Conservation (phyloP, 1,140 invertebrate genomes). For the Apis cerana region DNA sequence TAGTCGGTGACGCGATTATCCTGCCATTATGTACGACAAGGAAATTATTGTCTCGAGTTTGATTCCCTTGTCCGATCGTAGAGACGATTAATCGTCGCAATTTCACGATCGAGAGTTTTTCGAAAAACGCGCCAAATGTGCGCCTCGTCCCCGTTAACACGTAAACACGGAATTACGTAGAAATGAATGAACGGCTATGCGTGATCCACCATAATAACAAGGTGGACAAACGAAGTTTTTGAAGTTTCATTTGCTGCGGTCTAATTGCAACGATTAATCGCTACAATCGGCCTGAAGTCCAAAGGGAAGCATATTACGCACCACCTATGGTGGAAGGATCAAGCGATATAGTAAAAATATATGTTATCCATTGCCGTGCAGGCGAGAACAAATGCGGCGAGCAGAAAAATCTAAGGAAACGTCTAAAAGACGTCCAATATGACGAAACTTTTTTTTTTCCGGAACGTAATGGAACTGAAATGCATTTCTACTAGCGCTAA, state of each 20-base stretch:
- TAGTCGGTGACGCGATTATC: slow-evolving; percentile 11
- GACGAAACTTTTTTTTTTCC: too few species aligned
- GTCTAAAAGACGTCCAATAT: background rate
- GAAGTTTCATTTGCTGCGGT: slow-evolving; percentile 17
- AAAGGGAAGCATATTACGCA: slow-evolving; percentile 19
- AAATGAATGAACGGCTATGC: background rate
- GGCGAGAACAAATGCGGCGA: slow-evolving; percentile 8
- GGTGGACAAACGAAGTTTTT: background rate
- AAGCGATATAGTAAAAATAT: background rate
- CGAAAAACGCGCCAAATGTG: background rate
- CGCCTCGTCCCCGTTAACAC: too few species aligned
- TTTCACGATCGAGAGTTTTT: slow-evolving; percentile 20
- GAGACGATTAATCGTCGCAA: slow-evolving; percentile 50
- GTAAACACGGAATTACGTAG: too few species aligned
- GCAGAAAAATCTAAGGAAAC: slow-evolving; percentile 3
- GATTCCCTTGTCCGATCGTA: slow-evolving; percentile 23
- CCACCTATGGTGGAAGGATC: background rate
- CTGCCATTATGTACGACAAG: background rate
- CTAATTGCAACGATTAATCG: slow-evolving; percentile 62
- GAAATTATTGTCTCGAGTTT: slow-evolving; percentile 7
- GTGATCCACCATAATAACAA: background rate
- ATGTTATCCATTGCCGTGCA: background rate
- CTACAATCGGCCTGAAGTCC: slow-evolving; percentile 65
- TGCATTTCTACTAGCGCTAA: slow-evolving; percentile 7
- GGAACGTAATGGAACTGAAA: background rate